Conservation (phyloP, 92 coral and sea anemone genomes). For the Umimayanthus kanabou region DNA sequence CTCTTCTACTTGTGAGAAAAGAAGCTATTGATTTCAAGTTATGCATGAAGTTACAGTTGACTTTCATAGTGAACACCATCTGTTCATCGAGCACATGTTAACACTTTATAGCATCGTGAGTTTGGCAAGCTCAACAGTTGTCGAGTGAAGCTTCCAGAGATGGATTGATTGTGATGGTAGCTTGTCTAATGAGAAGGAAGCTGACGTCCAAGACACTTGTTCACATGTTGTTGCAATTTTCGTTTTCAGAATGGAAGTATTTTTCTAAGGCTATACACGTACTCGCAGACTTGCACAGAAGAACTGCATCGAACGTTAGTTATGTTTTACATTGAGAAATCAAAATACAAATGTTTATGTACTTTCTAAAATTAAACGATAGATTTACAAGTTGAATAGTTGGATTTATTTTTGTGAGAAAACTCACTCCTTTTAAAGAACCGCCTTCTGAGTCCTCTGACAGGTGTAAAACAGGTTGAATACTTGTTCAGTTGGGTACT, state of each 20-base stretch:
- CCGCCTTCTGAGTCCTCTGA: no score
- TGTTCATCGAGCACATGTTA: neutral
- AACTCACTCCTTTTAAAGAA: no score
- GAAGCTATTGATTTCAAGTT: neutral
- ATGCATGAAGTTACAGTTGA: conserved; percentile 20
- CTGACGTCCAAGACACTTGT: neutral
- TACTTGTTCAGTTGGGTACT: no score
- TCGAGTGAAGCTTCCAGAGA: neutral
- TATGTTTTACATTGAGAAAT: neutral
- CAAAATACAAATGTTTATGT: neutral
- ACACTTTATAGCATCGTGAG: neutral
- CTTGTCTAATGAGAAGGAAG: neutral
- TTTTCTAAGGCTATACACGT: neutral
- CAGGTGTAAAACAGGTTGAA: no score
- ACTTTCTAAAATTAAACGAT: neutral
- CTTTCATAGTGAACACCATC: conserved; percentile 1
- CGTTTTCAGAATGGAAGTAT: neutral
- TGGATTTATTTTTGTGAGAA: no score
- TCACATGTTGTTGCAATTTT: neutral
- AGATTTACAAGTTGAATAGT: neutral
- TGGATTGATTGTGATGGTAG: neutral
- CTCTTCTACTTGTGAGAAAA: conserved; percentile 76
- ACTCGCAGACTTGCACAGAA: neutral
- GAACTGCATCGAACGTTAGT: conserved; percentile 5
- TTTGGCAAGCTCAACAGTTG: neutral